phyloP scores from a whole-genome alignment of 2,888 invertebrate genomes.

The Alloscopus bannaensis region DNA sequence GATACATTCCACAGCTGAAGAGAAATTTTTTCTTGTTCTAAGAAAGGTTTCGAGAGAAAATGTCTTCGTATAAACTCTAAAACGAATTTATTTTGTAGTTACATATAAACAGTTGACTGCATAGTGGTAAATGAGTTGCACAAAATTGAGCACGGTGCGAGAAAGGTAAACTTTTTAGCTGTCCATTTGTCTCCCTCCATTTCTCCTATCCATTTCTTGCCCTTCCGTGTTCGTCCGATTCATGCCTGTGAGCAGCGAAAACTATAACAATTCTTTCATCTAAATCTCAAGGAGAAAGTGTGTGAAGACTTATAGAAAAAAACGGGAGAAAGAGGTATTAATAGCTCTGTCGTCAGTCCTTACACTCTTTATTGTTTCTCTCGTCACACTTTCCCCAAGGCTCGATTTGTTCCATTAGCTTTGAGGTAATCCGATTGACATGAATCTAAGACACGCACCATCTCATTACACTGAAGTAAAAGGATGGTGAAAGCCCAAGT shows the following conservation, averaged over 20 bases:
- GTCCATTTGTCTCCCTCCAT: conserved; percentile 12
- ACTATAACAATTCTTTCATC: background rate
- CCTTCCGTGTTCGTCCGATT: conserved; percentile 12
- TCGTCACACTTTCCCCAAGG: conserved; percentile 53
- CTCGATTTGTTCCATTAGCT: conserved; percentile 62
- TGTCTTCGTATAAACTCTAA: too few relatives aligned
- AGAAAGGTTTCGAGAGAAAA: too few relatives aligned
- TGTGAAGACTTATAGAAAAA: conserved; percentile 31
- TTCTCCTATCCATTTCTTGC: conserved; percentile 19
- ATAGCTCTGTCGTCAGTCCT: conserved; percentile 46
- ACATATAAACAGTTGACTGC: background rate
- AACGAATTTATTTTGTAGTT: too few relatives aligned
- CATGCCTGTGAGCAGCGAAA: background rate
- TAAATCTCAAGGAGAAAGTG: conserved; percentile 2
- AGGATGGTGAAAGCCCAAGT: conserved; percentile 34
- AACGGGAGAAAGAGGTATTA: conserved; percentile 48
- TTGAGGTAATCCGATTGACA: conserved; percentile 62
- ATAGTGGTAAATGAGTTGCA: background rate
- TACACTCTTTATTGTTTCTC: conserved; percentile 39
- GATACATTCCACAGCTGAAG: too few relatives aligned
- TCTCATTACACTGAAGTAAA: conserved; percentile 59
- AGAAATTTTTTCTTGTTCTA: too few relatives aligned
- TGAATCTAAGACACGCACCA: conserved; percentile 61
- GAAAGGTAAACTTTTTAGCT: conserved; percentile 30
- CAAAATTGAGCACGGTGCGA: too few relatives aligned